phyloP scores from a whole-genome alignment of 2,888 invertebrate genomes.

The Sussaba pulchella region DNA sequence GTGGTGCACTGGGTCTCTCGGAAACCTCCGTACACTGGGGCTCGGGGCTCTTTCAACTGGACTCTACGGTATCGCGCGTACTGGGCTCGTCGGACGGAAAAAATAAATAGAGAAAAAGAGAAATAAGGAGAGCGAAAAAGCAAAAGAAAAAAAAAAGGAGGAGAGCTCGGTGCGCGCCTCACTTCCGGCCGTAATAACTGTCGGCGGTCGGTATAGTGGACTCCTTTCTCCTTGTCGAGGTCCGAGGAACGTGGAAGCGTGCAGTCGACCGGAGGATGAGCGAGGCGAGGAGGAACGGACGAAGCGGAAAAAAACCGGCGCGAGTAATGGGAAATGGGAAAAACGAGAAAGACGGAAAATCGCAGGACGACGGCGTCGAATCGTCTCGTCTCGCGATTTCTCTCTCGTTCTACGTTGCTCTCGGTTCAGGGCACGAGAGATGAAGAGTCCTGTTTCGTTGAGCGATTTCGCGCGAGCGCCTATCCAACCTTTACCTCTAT shows the following conservation, averaged over 20 bases:
- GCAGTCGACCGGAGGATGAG: slow-evolving; percentile 36
- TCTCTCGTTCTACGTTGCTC: background rate
- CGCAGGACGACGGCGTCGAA: background rate
- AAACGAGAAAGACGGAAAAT: slow-evolving; percentile 7
- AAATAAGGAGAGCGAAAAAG: slow-evolving; percentile 20
- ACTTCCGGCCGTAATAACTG: slow-evolving; percentile 72
- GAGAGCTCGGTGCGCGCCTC: slow-evolving; percentile 53
- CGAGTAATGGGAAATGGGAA: slow-evolving; percentile 30
- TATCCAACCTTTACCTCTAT: slow-evolving; percentile 29
- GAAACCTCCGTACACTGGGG: slow-evolving; percentile 13
- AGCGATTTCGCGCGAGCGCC: slow-evolving; percentile 41
- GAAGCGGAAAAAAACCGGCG: slow-evolving; percentile 12
- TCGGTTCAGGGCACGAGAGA: slow-evolving; percentile 9
- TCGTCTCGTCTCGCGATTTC: background rate
- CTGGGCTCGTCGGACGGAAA: background rate
- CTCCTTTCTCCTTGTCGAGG: slow-evolving; percentile 63
- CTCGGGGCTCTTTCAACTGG: background rate
- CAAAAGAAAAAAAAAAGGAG: slow-evolving; percentile 19
- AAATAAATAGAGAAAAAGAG: background rate
- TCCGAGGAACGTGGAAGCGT: slow-evolving; percentile 37
- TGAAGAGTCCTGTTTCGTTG: slow-evolving; percentile 41
- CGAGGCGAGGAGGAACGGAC: slow-evolving; percentile 6
- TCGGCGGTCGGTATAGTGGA: slow-evolving; percentile 50
- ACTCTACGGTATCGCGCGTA: slow-evolving; percentile 51
- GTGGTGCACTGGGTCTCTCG: slow-evolving; percentile 9